Evolutionary conservation across 2,113 vertebrate species (phyloP).

Genomic region (Sminthopsis crassicaudata): DNA sequence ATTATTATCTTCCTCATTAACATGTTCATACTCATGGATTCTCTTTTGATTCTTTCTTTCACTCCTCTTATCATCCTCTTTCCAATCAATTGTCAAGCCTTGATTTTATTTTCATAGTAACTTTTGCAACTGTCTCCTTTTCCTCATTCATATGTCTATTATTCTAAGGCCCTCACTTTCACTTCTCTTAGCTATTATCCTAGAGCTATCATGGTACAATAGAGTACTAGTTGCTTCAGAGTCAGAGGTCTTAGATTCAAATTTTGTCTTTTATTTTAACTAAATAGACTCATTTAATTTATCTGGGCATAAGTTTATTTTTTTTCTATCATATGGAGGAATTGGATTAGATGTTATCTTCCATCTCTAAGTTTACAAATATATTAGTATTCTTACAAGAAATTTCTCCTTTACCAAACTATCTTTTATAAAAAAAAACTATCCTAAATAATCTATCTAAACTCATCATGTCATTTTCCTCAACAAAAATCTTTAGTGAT

Average conservation of each 20-base stretch:
- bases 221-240: background rate
- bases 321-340: background rate
- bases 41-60: background rate
- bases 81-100: no score
- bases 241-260: background rate
- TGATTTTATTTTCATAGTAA: background rate
- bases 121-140: background rate
- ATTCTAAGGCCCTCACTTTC: background rate
- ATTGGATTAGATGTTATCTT: background rate
- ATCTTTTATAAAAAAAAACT: background rate
- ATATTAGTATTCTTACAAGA: background rate
- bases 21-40: background rate
- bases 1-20: background rate
- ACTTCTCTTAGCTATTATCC: background rate
- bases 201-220: background rate
- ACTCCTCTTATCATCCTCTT: background rate
- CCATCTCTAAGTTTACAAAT: background rate
- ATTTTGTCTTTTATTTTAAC: no score
- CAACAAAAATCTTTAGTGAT: no score
- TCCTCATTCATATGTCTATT: background rate
- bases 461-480: background rate
- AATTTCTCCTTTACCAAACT: background rate
- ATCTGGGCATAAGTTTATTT: background rate
- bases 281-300: background rate
- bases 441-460: no score